These are phyloP conservation scores for Globia sparganii DNA, from an alignment of 2,888 invertebrate genomes.

Conservation along the genomic window DNA sequence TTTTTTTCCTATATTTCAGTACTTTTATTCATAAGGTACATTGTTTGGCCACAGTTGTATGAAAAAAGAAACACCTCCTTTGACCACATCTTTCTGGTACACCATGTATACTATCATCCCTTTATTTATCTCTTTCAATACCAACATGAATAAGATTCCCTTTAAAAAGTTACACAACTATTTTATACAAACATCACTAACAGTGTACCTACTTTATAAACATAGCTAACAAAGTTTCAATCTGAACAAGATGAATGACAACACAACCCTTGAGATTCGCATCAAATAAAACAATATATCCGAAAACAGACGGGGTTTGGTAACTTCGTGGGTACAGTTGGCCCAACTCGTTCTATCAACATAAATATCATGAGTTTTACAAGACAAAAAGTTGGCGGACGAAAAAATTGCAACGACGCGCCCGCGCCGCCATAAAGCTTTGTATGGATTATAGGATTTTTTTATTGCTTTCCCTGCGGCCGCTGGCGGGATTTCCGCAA, in stretches of 20 bases:
- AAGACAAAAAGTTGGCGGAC: constrained; percentile 63
- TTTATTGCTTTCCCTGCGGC: constrained; percentile 73
- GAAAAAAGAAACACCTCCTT: no score
- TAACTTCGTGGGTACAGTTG: constrained; percentile 49
- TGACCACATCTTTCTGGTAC: background rate
- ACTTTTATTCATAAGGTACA: no score
- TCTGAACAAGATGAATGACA: constrained; percentile 51
- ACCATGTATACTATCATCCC: background rate
- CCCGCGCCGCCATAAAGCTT: constrained; percentile 75
- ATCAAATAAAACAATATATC: constrained; percentile 64
- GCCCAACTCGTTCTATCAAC: constrained; percentile 65
- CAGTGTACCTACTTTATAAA: constrained; percentile 42
- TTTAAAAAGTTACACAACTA: background rate
- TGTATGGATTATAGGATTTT: constrained; percentile 77
- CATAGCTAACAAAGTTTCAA: constrained; percentile 48
- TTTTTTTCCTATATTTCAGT: no score
- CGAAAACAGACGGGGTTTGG: constrained; percentile 44
- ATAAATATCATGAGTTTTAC: constrained; percentile 69
- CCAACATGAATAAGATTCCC: background rate
- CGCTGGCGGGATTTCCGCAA: constrained; percentile 61
- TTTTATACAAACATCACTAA: constrained; percentile 10
- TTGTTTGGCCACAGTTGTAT: no score
- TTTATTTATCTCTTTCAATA: background rate
- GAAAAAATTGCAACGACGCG: constrained; percentile 64
- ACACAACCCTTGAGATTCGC: constrained; percentile 40